Evolutionary conservation across 2,797 vertebrate genomes (phyloP).

Genomic region (Pantherophis alleghaniensis): DNA sequence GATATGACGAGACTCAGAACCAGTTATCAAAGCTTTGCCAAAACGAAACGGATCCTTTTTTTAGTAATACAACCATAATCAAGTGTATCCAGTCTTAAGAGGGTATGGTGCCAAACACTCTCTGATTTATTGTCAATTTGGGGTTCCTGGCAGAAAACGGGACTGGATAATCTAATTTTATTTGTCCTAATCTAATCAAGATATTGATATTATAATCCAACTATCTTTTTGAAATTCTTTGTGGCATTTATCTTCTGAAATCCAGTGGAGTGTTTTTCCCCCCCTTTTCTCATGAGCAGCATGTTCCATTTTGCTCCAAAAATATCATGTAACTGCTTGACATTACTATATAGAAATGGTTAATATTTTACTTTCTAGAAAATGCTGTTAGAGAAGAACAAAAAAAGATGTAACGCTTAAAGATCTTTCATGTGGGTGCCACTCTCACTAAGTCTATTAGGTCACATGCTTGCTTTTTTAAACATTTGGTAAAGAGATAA

Average conservation of each 20-base stretch:
- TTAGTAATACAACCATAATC: neutral
- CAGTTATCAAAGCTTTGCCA: conserved; percentile 1
- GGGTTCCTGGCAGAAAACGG: neutral
- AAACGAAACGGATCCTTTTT: neutral
- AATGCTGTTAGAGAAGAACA: conserved; percentile 67
- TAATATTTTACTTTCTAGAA: conserved; percentile 66
- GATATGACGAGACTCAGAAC: conserved; percentile 44
- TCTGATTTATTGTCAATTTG: neutral
- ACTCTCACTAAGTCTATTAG: conserved; percentile 76
- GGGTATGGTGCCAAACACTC: neutral
- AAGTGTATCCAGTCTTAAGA: neutral
- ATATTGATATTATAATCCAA: neutral
- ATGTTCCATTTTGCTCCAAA: neutral
- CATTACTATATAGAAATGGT: conserved; percentile 59
- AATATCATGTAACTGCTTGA: conserved; percentile 9
- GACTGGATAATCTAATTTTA: neutral
- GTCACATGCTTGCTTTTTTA: conserved; percentile 80
- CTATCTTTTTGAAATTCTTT: neutral
- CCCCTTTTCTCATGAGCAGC: neutral
- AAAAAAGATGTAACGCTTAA: conserved; percentile 71
- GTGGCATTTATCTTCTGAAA: neutral
- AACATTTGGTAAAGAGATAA: conserved; percentile 78
- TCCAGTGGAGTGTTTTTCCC: neutral
- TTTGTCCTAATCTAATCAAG: neutral
- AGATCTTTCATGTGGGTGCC: conserved; percentile 71